Conservation (phyloP, 2,888 invertebrate species). For the Synanthedon vespiformis region DNA sequence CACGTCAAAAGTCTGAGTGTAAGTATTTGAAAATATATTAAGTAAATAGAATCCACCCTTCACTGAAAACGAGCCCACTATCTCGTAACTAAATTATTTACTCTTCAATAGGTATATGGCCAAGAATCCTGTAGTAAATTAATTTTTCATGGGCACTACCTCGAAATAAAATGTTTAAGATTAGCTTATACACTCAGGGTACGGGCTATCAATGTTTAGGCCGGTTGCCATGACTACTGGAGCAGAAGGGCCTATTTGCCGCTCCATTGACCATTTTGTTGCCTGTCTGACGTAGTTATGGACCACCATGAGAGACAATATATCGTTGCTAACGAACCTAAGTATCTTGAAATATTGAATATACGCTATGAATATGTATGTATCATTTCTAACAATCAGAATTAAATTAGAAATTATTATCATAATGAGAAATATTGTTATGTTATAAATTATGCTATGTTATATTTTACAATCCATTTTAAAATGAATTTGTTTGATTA, state of each 20-base stretch:
- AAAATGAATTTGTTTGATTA: too few relatives aligned
- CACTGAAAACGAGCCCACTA: too few relatives aligned
- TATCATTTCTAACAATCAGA: too few relatives aligned
- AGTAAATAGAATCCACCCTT: too few relatives aligned
- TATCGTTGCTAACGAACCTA: not conserved
- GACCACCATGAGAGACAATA: slow-evolving; percentile 8
- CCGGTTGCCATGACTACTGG: slow-evolving; percentile 40
- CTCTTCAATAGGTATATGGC: slow-evolving; percentile 24
- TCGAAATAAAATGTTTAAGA: slow-evolving; percentile 38
- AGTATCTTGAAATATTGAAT: too few relatives aligned
- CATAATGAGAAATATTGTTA: too few relatives aligned
- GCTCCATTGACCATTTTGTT: slow-evolving; percentile 48
- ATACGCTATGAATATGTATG: too few relatives aligned
- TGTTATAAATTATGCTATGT: too few relatives aligned
- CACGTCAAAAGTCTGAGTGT: too few relatives aligned
- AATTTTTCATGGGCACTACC: slow-evolving; percentile 38
- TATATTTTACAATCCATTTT: too few relatives aligned
- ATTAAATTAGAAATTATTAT: too few relatives aligned
- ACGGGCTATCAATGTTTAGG: slow-evolving; percentile 27
- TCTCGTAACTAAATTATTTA: slow-evolving; percentile 35
- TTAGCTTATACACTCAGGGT: slow-evolving; percentile 22
- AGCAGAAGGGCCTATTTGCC: slow-evolving; percentile 61
- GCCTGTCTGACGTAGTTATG: slow-evolving; percentile 39
- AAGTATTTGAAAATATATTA: too few relatives aligned
- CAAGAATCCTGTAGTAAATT: slow-evolving; percentile 34